Evolutionary conservation across 2,113 vertebrate species (phyloP).

Genomic region (Albula glossodonta): DNA sequence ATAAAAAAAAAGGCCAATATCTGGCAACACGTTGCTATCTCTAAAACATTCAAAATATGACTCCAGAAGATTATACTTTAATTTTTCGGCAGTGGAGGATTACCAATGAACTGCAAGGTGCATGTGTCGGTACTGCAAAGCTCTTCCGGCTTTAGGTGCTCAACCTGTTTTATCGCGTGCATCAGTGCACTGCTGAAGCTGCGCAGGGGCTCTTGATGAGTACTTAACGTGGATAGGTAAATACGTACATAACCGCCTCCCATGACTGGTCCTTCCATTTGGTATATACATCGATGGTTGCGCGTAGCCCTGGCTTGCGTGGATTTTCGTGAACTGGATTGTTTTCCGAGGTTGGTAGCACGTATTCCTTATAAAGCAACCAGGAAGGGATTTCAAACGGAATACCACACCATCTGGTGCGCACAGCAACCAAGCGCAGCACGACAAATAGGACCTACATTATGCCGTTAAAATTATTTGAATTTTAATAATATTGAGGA

Average conservation of each 20-base stretch:
- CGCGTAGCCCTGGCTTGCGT: neutral
- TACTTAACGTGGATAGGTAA: neutral
- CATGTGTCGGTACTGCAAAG: too few relatives aligned
- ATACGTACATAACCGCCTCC: neutral
- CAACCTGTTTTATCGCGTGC: neutral
- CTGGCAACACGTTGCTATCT: too few relatives aligned
- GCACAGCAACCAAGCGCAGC: conserved; percentile 14
- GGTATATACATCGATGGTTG: neutral
- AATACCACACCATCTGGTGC: conserved; percentile 24
- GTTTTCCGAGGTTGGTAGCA: neutral
- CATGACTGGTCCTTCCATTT: neutral
- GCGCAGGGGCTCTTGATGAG: neutral
- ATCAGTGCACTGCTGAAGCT: neutral
- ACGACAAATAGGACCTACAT: neutral
- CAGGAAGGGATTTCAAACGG: conserved; percentile 40
- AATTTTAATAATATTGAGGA: neutral
- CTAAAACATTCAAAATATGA: too few relatives aligned
- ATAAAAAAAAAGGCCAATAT: too few relatives aligned
- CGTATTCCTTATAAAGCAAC: conserved; percentile 40
- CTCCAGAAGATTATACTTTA: too few relatives aligned
- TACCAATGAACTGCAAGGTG: too few relatives aligned
- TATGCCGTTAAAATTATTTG: neutral
- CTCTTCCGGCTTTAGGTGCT: neutral
- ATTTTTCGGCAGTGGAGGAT: too few relatives aligned
- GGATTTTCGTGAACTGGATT: neutral